Conservation (phyloP, 1,140 invertebrate species). For the Eciton burchellii region DNA sequence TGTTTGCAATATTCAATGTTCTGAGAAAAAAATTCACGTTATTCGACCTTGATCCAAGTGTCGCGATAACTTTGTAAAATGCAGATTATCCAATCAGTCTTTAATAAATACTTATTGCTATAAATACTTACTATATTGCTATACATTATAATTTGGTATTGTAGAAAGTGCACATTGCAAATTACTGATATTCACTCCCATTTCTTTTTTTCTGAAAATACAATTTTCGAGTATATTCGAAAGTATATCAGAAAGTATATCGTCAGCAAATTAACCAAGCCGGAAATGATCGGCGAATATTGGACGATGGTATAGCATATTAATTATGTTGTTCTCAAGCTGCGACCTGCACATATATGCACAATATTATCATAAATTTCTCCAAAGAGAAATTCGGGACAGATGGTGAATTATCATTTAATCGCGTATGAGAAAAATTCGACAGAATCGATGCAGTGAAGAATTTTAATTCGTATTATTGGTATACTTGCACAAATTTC, state of each 20-base stretch:
- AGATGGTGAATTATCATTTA: constrained; percentile 8
- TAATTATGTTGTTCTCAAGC: constrained; percentile 14
- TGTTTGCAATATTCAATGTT: background rate
- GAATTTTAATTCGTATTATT: constrained; percentile 14
- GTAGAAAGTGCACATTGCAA: no score
- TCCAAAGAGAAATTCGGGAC: constrained; percentile 28
- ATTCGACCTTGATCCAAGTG: background rate
- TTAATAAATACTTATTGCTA: no score
- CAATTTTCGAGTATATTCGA: background rate
- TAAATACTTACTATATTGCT: no score
- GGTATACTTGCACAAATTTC: background rate
- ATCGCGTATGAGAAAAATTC: constrained; percentile 10
- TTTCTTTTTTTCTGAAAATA: background rate
- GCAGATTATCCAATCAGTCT: constrained; percentile 34
- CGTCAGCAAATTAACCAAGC: background rate
- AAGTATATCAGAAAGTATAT: background rate
- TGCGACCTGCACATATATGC: background rate
- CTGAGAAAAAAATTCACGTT: background rate
- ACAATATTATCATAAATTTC: constrained; percentile 39
- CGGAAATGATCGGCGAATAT: constrained; percentile 25
- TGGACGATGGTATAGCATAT: background rate
- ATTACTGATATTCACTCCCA: background rate
- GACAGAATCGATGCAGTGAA: background rate
- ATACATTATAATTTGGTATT: no score
- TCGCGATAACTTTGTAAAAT: background rate